A percentile compares a stretch with the other conserved stretches of the same genome.
These are phyloP conservation scores for Ctenopoma multispine DNA, from an alignment of 2,797 vertebrate species.

Conservation along the genomic window DNA sequence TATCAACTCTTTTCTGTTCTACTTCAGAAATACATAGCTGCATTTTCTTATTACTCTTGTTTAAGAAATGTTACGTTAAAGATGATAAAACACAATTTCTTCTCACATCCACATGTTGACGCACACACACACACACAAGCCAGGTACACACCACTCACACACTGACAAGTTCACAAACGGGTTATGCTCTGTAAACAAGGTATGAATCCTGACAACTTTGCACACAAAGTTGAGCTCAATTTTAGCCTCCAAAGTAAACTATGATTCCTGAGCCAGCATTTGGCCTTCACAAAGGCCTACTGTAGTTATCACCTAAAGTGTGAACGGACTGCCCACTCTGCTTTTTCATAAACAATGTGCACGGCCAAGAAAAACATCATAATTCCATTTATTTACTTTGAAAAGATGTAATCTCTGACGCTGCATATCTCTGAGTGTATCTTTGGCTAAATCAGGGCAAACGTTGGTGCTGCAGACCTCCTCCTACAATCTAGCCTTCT, in stretches of 20 bases:
- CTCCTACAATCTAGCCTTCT: conserved; percentile 34
- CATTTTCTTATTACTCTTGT: neutral
- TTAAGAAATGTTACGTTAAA: neutral
- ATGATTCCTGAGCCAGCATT: conserved; percentile 59
- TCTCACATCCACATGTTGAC: neutral
- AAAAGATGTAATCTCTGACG: conserved; percentile 81
- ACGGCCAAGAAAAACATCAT: conserved; percentile 82
- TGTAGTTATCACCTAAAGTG: conserved; percentile 87
- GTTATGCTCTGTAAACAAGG: conserved; percentile 75
- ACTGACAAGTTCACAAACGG: conserved; percentile 63
- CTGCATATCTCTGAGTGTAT: conserved; percentile 70
- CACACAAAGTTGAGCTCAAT: conserved; percentile 79
- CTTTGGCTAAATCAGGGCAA: conserved; percentile 68
- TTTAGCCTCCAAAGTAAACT: conserved; percentile 83
- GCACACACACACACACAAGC: neutral
- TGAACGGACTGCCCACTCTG: conserved; percentile 80
- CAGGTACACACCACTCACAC: conserved; percentile 9
- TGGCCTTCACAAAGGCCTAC: conserved; percentile 80
- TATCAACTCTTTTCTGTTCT: conserved; percentile 53
- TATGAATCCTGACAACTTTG: conserved; percentile 84
- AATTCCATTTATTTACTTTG: conserved; percentile 82
- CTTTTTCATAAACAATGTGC: conserved; percentile 78
- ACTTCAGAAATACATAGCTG: conserved; percentile 48
- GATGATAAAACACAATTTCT: conserved; percentile 40
- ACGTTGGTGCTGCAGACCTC: conserved; percentile 48